Evolutionary conservation across 2,113 vertebrate species (phyloP).

Genomic region (Dasyurus viverrinus): DNA sequence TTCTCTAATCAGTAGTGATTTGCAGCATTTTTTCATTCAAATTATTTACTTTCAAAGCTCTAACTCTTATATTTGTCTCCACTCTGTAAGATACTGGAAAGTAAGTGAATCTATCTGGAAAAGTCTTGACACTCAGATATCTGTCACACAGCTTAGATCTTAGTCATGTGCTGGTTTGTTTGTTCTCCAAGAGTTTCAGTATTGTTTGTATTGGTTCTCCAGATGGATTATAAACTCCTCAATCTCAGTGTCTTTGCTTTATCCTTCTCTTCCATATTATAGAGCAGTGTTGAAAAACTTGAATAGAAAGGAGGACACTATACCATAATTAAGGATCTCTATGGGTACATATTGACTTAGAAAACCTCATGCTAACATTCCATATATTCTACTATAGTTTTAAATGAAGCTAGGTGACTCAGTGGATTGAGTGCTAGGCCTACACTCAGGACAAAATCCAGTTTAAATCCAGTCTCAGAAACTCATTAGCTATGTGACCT

Average conservation of each 20-base stretch:
- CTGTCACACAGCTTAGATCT: constrained; percentile 60
- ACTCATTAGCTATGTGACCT: too few relatives aligned
- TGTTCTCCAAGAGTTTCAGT: constrained; percentile 17
- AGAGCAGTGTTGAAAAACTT: neutral
- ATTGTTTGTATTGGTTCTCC: constrained; percentile 53
- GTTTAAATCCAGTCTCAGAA: too few relatives aligned
- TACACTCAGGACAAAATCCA: too few relatives aligned
- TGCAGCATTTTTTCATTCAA: neutral
- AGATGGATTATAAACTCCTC: constrained; percentile 64
- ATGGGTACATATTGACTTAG: too few relatives aligned
- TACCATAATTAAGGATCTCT: too few relatives aligned
- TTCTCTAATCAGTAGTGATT: too few relatives aligned
- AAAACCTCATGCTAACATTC: too few relatives aligned
- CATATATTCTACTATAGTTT: too few relatives aligned
- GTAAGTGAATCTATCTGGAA: constrained; percentile 25
- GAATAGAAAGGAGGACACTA: too few relatives aligned
- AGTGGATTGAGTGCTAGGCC: too few relatives aligned
- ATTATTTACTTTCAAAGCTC: constrained; percentile 33
- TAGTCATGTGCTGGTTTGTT: constrained; percentile 18
- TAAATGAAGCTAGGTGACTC: too few relatives aligned
- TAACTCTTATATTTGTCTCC: neutral
- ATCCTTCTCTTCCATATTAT: constrained; percentile 1
- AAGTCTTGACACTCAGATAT: constrained; percentile 44
- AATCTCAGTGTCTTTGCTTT: constrained; percentile 48
- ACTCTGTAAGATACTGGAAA: neutral